Evolutionary conservation across 2,113 vertebrate genomes (phyloP).

Genomic region (Phrynosoma platyrhinos): DNA sequence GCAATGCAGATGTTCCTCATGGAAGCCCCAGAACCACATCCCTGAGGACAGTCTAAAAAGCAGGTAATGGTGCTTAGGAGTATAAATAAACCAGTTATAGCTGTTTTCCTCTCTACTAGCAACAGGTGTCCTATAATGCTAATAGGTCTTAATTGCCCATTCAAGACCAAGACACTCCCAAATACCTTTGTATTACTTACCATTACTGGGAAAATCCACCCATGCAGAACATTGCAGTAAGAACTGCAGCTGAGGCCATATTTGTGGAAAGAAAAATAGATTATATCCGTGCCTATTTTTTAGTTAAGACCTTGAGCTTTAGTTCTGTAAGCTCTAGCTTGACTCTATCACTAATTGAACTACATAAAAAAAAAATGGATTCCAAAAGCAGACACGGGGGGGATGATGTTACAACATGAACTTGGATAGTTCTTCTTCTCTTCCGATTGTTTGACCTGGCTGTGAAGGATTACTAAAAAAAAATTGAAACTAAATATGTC

Average conservation of each 20-base stretch:
- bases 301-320: too few species aligned
- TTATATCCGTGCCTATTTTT: too few species aligned
- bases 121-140: background rate
- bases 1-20: too few species aligned
- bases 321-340: background rate
- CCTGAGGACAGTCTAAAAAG: too few species aligned
- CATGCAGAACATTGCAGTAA: background rate
- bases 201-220: background rate
- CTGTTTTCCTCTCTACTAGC: too few species aligned
- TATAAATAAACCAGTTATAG: too few species aligned
- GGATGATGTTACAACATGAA: slow-evolving; percentile 4
- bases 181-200: background rate
- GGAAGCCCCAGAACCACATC: too few species aligned
- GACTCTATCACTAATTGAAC: background rate
- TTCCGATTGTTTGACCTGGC: background rate
- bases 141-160: background rate
- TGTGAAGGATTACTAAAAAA: background rate
- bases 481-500: background rate
- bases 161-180: background rate
- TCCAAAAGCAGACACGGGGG: background rate
- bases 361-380: background rate
- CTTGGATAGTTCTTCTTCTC: background rate
- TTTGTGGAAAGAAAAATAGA: too few species aligned
- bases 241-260: too few species aligned
- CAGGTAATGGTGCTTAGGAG: too few species aligned